Percentiles rank a stretch among this genome's conserved stretches.
Evolutionary conservation across 2,113 vertebrate genomes (phyloP).

Genomic region (Cichladusa arquata): DNA sequence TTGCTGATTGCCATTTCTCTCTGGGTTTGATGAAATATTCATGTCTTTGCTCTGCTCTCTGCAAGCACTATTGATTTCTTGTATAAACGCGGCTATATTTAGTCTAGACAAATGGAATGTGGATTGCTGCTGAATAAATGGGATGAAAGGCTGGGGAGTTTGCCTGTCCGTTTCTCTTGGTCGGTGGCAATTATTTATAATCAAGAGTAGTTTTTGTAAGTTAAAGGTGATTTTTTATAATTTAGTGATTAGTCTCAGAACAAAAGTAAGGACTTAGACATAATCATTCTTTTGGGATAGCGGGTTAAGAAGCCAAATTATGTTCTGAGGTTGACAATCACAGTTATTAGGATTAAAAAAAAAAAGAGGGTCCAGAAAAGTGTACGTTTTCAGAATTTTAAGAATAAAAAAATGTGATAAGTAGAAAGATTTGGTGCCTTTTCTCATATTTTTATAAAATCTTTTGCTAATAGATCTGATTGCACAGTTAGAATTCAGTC

Average conservation of each 20-base stretch:
- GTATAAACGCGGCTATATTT: slow-evolving; percentile 90
- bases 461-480: neutral
- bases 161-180: slow-evolving; percentile 77
- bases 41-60: slow-evolving; percentile 80
- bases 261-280: slow-evolving; percentile 74
- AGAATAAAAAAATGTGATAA: neutral
- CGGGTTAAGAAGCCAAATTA: slow-evolving; percentile 65
- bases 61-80: slow-evolving; percentile 87
- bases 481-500: neutral
- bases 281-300: slow-evolving; percentile 65
- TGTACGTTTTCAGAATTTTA: neutral
- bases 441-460: neutral
- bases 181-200: slow-evolving; percentile 87
- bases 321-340: slow-evolving; percentile 54
- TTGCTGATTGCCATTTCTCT: slow-evolving; percentile 77
- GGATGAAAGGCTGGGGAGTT: slow-evolving; percentile 75
- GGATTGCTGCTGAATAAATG: slow-evolving; percentile 84
- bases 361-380: neutral
- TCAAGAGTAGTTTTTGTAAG: slow-evolving; percentile 83
- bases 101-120: slow-evolving; percentile 92
- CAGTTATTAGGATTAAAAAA: neutral
- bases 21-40: slow-evolving; percentile 83
- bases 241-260: slow-evolving; percentile 77
- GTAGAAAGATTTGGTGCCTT: neutral
- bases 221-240: slow-evolving; percentile 83